Evolutionary conservation across 1,140 invertebrate species (phyloP), one percentile per base, ranked within the genome.

Genomic region (Drosophila aff.): DNA sequence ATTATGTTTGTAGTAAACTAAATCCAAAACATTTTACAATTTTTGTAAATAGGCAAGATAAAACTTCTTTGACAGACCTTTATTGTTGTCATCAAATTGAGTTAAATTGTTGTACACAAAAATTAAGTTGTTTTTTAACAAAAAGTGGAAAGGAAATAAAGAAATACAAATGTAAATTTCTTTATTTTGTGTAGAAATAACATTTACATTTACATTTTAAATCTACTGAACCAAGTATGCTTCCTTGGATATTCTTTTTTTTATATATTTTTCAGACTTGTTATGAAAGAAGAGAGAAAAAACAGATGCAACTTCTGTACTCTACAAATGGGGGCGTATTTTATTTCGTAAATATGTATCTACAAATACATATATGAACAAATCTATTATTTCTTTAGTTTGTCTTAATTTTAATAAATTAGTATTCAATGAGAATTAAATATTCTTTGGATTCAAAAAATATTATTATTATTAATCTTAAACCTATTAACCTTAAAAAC

Each of bases 281-380:
- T 33, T n/a, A 23, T 33, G 16, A 28, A 62, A n/a, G 41, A 18
- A 26, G 3, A 43, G n/a, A 61, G 26, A 33, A 33, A 38, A 31
- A 31, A 23, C 36, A 64, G 18, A 64, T n/a, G 18, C 1, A 23
- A 23, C 10, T 31, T 16, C 8, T n/a, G 46, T 47, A 13, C 2
- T 23, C 15, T 38, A 23, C 15, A 36, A 21, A 15, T 21, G 15
- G 38, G 55, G 62, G 62, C 62, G 62, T 64, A 21, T 64, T 28
- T 21, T 60, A 21, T 59, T 21, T 28, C 26, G 11, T n/a, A n/a
- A 9, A 18, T 38, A 13, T 44, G 18, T 46, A 46, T 1, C 0
- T 6, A 6, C 26, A 6, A 15, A 18, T 38, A 47, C 13, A 26
- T 13, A 36, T 28, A 13, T 13, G 18, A 13, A 46, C 2, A 6